Conservation (phyloP, 1,140 invertebrate species). For the Apis dorsata region DNA sequence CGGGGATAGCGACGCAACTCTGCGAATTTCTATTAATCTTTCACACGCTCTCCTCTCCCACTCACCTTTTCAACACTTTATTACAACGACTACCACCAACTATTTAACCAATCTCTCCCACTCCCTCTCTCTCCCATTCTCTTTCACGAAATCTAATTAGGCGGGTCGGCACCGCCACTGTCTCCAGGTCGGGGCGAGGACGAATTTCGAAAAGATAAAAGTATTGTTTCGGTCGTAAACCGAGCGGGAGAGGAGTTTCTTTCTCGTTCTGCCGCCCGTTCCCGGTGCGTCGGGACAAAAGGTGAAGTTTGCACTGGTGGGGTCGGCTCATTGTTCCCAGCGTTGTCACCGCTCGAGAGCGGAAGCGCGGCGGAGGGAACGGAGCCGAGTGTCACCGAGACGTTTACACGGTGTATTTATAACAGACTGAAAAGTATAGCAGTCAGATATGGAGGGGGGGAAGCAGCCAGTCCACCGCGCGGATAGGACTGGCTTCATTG, state of each 20-base stretch:
- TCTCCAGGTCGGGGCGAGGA: neutral
- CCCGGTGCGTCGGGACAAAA: slow-evolving; percentile 40
- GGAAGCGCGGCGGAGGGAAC: slow-evolving; percentile 41
- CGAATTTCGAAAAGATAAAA: slow-evolving; percentile 41
- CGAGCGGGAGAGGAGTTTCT: slow-evolving; percentile 19
- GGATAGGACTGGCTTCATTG: neutral
- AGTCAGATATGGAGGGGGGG: slow-evolving; percentile 1
- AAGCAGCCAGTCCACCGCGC: neutral
- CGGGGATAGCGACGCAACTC: too few relatives aligned
- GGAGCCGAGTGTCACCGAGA: slow-evolving; percentile 30
- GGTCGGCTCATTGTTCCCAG: slow-evolving; percentile 52
- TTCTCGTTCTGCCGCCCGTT: slow-evolving; percentile 21
- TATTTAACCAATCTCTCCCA: neutral
- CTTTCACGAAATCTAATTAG: slow-evolving; percentile 21
- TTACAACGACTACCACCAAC: neutral
- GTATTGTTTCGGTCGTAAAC: slow-evolving; percentile 45
- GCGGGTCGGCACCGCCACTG: neutral
- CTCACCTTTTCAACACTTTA: slow-evolving; percentile 25
- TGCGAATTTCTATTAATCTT: too few relatives aligned
- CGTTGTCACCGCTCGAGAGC: slow-evolving; percentile 54
- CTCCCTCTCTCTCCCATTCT: neutral
- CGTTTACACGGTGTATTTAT: slow-evolving; percentile 60
- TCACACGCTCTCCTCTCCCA: too few relatives aligned
- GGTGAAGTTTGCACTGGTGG: slow-evolving; percentile 28
- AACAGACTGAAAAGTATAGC: slow-evolving; percentile 42